Evolutionary conservation across 1,140 invertebrate species (phyloP).

Genomic region (Leptinotarsa undecemlineata): DNA sequence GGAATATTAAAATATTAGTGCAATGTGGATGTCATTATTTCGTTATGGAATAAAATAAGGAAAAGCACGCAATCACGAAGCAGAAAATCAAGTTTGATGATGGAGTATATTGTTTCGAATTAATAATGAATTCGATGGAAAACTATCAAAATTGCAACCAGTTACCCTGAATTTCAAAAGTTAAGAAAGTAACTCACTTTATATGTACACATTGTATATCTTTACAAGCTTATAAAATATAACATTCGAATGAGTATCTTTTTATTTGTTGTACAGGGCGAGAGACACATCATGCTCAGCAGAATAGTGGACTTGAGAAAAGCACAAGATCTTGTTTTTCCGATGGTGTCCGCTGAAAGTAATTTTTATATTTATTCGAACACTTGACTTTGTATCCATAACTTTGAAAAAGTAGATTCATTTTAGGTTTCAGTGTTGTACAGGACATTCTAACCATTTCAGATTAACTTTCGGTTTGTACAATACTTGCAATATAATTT

Average conservation of each 20-base stretch:
- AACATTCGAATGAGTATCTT: not conserved
- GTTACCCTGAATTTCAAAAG: too few species aligned
- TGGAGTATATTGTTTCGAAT: too few species aligned
- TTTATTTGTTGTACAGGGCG: conserved; percentile 12
- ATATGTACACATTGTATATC: too few species aligned
- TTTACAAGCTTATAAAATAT: too few species aligned
- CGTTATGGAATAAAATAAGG: too few species aligned
- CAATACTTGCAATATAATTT: not conserved
- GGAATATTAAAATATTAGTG: too few species aligned
- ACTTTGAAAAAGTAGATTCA: not conserved
- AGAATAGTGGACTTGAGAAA: conserved; percentile 10
- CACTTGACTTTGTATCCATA: conserved; percentile 6
- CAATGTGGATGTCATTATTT: too few species aligned
- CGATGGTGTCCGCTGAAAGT: conserved; percentile 12
- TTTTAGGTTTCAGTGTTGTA: conserved; percentile 1
- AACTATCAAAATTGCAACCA: too few species aligned
- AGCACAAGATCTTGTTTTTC: not conserved
- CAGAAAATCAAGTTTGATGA: too few species aligned
- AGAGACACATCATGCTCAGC: not conserved
- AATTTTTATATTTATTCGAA: conserved; percentile 17
- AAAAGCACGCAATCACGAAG: too few species aligned
- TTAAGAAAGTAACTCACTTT: too few species aligned
- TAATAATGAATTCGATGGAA: too few species aligned
- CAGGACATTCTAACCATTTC: not conserved
- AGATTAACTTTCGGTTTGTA: not conserved